These are phyloP conservation scores for Clivina fossor DNA, from an alignment of 2,888 invertebrate genomes.

Conservation along the genomic window DNA sequence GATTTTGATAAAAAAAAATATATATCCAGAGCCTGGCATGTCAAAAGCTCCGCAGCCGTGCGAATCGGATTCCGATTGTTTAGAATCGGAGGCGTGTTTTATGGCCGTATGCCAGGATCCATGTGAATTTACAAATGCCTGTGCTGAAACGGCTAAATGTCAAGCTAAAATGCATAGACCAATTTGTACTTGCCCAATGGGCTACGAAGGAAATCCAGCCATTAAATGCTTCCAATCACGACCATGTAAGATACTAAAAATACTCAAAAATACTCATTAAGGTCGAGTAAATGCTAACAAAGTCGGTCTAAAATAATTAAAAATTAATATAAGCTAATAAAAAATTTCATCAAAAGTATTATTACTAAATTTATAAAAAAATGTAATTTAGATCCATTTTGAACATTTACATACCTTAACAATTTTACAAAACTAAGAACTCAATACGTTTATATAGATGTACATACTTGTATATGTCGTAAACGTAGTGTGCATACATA, in stretches of 20 bases:
- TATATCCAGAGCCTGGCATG: constrained; percentile 73
- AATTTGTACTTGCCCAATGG: constrained; percentile 78
- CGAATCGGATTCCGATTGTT: constrained; percentile 81
- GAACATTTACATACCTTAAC: no score
- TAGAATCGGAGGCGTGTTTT: constrained; percentile 80
- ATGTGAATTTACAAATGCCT: constrained; percentile 78
- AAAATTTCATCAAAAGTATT: no score
- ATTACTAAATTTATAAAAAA: no score
- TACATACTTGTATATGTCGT: no score
- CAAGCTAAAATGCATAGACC: constrained; percentile 81
- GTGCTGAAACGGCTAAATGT: constrained; percentile 75
- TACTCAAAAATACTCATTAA: background rate
- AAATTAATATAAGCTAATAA: no score
- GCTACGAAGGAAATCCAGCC: constrained; percentile 80
- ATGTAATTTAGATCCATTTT: no score
- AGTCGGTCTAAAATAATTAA: no score
- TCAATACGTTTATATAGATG: no score
- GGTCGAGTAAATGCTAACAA: no score
- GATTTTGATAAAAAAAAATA: no score
- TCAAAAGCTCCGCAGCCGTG: constrained; percentile 76
- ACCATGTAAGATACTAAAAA: constrained; percentile 67
- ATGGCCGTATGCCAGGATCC: constrained; percentile 81
- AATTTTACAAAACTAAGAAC: no score
- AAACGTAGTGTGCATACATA: no score
- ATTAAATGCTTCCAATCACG: constrained; percentile 74